phyloP scores from a whole-genome alignment of 2,797 vertebrate genomes.

The Oreochromis mossambicus region DNA sequence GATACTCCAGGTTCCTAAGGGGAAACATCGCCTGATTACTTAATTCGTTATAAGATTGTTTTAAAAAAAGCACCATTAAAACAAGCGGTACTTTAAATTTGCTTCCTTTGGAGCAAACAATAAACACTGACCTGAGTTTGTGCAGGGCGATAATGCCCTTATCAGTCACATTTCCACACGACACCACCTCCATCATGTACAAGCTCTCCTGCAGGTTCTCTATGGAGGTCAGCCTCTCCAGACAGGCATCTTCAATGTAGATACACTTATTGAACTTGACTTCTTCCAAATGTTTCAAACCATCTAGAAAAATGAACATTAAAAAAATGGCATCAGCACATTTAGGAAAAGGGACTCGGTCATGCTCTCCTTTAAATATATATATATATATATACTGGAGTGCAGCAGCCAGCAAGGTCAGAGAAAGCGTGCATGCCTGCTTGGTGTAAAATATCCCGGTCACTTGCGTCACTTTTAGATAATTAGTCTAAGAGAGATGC shows the following conservation, averaged over 20 bases:
- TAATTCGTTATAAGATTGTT: neutral
- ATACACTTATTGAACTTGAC: constrained; percentile 87
- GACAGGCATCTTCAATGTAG: constrained; percentile 88
- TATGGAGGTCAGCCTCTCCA: constrained; percentile 83
- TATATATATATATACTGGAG: neutral
- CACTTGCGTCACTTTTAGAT: constrained; percentile 55
- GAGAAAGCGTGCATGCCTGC: neutral
- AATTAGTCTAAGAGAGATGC: constrained; percentile 32
- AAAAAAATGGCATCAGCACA: neutral
- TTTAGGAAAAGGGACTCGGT: neutral
- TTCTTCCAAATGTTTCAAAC: constrained; percentile 83
- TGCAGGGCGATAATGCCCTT: constrained; percentile 85
- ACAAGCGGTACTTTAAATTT: neutral
- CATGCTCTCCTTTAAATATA: neutral
- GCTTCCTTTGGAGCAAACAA: neutral
- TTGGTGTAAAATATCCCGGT: constrained; percentile 51
- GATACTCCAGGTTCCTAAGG: constrained; percentile 86
- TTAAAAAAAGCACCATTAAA: neutral
- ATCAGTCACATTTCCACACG: constrained; percentile 92
- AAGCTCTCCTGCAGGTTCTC: constrained; percentile 83
- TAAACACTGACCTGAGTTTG: constrained; percentile 76
- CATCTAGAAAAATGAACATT: constrained; percentile 69
- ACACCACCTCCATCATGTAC: constrained; percentile 82
- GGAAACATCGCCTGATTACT: neutral
- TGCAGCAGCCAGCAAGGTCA: constrained; percentile 5